Evolutionary conservation across 2,888 invertebrate genomes (phyloP), one percentile per base, ranked within the genome.

Genomic region (Rhagonycha fulva): DNA sequence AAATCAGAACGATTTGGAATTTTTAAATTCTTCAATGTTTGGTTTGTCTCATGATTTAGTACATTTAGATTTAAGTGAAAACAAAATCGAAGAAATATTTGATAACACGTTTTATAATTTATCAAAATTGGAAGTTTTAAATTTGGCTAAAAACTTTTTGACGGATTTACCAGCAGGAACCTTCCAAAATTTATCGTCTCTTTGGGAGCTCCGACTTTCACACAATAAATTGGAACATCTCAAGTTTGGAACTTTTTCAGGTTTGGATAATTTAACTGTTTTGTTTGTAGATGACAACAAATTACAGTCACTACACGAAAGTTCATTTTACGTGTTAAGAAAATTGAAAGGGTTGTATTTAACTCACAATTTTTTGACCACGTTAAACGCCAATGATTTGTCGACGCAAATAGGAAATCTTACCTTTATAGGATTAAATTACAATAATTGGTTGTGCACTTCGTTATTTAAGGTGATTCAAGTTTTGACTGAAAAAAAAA

Each of bases 221-320:
- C n/a, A 62, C 4, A 77, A 77, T 71, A 28, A 14, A 10, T 30
- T 75, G 24, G 26, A 9, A 11, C 32, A 68, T 63, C 24, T 75
- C 2, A 63, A 75, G 63, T 77, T 69, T 71, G 77, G 77, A 14
- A 75, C 75, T 14, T 77, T 77, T 71, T 72, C 75, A 9, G 77
- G 77, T n/a, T 60, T 77, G 10, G 68, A 72, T 32, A 75, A 70
- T 66, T 24, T 77, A 26, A 70, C 60, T 1, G 4, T 14, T 5
- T 60, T 77, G 32, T 72, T 19, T 68, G 68, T 77, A 26, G 68
- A 75, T 14, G 28, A 75, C 14, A 77, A 77, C 67, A 67, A 68
- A 3, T 47, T 77, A 14, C 23, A 24, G 10, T 10, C 30, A 5
- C 23, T 77, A 28, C 75, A 72, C 1, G 77, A 75, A 66, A 72